phyloP scores from a whole-genome alignment of 2,797 vertebrate species.

The Myotis daubentonii region DNA sequence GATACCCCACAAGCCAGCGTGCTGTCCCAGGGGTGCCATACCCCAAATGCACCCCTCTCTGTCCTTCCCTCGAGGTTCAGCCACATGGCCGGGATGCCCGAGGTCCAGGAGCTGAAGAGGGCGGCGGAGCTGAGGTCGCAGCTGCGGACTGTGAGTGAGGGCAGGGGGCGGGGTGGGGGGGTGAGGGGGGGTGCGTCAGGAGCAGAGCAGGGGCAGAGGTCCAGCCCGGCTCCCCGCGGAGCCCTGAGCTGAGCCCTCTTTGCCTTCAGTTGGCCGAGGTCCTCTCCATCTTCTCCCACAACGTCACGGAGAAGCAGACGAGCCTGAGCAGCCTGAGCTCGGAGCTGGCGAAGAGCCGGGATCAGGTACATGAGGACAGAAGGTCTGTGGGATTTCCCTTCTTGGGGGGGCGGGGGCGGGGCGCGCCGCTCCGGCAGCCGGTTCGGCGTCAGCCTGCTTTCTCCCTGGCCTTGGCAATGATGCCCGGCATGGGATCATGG shows the following conservation, averaged over 20 bases:
- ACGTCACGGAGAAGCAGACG: conserved; percentile 88
- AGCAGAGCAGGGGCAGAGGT: not conserved
- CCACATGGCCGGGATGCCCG: not conserved
- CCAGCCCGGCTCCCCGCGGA: fast-evolving
- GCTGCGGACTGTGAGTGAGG: conserved; percentile 83
- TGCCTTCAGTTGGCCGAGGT: conserved; percentile 87
- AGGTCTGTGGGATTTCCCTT: conserved; percentile 80
- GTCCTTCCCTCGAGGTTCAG: conserved; percentile 64
- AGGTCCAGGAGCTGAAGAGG: conserved; percentile 63
- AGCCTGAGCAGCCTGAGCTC: conserved; percentile 84
- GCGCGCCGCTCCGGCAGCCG: not conserved
- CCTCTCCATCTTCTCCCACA: conserved; percentile 86
- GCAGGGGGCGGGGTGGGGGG: too few relatives aligned
- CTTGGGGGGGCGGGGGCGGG: not conserved
- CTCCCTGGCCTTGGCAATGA: not conserved
- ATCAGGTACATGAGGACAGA: conserved; percentile 80
- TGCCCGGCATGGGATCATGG: fast-evolving
- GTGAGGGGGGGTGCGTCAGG: not conserved
- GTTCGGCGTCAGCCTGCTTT: not conserved
- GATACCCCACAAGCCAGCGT: not conserved
- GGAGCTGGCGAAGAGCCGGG: conserved; percentile 76
- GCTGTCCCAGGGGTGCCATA: not conserved
- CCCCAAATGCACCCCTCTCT: not conserved
- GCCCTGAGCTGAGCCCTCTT: not conserved
- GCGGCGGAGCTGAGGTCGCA: conserved; percentile 64